Evolutionary conservation across 2,797 vertebrate genomes (phyloP), one percentile per base, ranked within the genome.

Genomic region (Astyanax mexicanus): DNA sequence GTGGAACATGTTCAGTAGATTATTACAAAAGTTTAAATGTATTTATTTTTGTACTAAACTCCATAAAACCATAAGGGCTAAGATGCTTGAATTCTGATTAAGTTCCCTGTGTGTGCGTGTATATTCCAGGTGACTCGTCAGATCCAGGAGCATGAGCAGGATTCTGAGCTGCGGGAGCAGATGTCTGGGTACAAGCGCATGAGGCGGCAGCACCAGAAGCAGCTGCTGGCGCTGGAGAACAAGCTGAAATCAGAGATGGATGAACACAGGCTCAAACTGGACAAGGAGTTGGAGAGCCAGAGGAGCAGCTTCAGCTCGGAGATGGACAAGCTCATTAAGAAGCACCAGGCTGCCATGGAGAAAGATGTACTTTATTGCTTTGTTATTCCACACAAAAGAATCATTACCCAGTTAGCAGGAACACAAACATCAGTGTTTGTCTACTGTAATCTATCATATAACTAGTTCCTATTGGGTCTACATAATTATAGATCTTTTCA

Each of bases 151-250:
- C 98, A 99, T 1, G 98, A 99, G 82, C 98, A 99, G 84, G 97
- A 99, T 86, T 98, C 97, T 0, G 98, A 99, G 84, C 93, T 99
- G 77, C 93, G 98, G 73, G 98, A 99, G 86, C 98, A 99, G 88
- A 99, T 99, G 92, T 93, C 98, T 75, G 98, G 98, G 77, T 99
- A 99, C 86, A 99, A 99, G 86, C 95, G 98, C 81, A 99, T 99
- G 98, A 94, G 98, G 71, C 89, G 98, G 81, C 98, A 99, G 87
- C 98, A 99, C 91, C 98, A 99, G 92, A 99, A 99, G 81, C 97
- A 99, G 73, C 92, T 98, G 82, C 94, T 99, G 96, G 97, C 96
- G 9, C 91, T 98, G 71, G 98, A 99, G 89, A 99, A 99, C 92
- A 99, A 98, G 86, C 93, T 99, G 74, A 99, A 99, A 90, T 94